Base-by-base conservation (phyloP, 1,140 invertebrate genomes). In the Pogonomyrmex californicus region DNA sequence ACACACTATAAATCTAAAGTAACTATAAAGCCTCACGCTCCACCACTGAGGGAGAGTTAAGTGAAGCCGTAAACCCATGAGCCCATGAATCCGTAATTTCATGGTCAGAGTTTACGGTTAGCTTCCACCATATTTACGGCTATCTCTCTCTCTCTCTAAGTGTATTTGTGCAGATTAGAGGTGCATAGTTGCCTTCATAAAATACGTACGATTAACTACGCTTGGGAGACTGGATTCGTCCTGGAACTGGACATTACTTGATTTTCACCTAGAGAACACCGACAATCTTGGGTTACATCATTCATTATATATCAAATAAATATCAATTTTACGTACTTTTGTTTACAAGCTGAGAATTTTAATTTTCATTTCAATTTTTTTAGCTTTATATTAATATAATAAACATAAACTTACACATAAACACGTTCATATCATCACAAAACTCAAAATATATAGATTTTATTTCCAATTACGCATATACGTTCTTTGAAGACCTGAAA, bases 1-100 rank as follows among this genome's bases (percentile, higher is more conserved):
- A 83, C 68, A 83, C 68, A 83, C 68, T 83, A 83, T 83, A 83
- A 83, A 83, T 83, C 79, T 83, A 73, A 73, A 65, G 62, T 76
- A 58, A 73, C 68, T 87, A 87, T 75, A 75, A 85, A 65, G 82
- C 82, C 62, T 85, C 73, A 85, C 62, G 73, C 47, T 78, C 36
- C 30, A 47, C 82, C 82, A 51, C 70, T 30, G 66, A 71, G 73
- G 30, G 41, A 58, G 49, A 83, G 71, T 51, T 86, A 68, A 86
- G 73, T 71, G 73, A 86, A 87, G 63, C 56, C 49, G 85, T 87
- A 86, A 88, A 87, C 77, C 68, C 85, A 60, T 49, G 77, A 70
- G 87, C 51, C 77, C 68, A 83, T 87, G 77, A 87, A 88, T 88
- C 78, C 70, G 86, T 88, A 87, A 88, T 87, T 63, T 73, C 62